Base-by-base conservation (phyloP, 1,140 invertebrate species). In the Drosophila ironensis region DNA sequence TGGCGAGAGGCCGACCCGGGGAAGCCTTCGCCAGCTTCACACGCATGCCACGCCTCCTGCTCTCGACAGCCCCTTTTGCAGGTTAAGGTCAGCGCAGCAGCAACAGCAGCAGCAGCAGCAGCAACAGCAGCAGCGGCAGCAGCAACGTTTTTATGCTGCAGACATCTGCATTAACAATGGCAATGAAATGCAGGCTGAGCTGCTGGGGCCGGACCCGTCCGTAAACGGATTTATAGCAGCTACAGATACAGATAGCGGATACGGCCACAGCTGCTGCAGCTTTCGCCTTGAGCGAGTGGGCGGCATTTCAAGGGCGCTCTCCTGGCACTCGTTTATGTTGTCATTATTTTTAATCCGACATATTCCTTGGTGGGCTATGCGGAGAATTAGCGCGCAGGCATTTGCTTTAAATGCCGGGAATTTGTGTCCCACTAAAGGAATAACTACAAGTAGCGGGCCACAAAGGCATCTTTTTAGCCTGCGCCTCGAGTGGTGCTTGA, bases 341-440 rank as follows among this genome's bases (percentile, higher is more conserved):
- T 74, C 74, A 84, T 86, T 86, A 78, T 73, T 73, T 73, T 67
- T 61, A 86, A 86, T 80, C 80, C 70, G 54, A 73, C 74, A 24
- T 68, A 63, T 56, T 82, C 47, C 38, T 6, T 20, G 12, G 14
- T 16, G 12, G 30, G 25, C 50, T 51, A 68, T 69, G 63, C 35
- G 37, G 27, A 37, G 72, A 82, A 76, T 72, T 68, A 76, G 46
- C 59, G 60, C 50, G 30, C 42, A 61, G 45, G 76, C 54, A 63
- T 61, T 68, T 28, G 41, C 28, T 44, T 50, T 66, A 80, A 77
- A 60, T 66, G 50, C 16, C 24, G 20, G 48, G 50, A 68, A 57
- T 68, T 68, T 59, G 27, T 68, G 30, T 24, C 35, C 25, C 56
- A 35, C 56, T 44, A 60, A 61, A 61, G 19, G 7, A 30, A 19